Percentiles rank a stretch among this genome's conserved stretches.
phyloP scores from a whole-genome alignment of 2,888 invertebrate genomes.

The Meteorus cinctellus region DNA sequence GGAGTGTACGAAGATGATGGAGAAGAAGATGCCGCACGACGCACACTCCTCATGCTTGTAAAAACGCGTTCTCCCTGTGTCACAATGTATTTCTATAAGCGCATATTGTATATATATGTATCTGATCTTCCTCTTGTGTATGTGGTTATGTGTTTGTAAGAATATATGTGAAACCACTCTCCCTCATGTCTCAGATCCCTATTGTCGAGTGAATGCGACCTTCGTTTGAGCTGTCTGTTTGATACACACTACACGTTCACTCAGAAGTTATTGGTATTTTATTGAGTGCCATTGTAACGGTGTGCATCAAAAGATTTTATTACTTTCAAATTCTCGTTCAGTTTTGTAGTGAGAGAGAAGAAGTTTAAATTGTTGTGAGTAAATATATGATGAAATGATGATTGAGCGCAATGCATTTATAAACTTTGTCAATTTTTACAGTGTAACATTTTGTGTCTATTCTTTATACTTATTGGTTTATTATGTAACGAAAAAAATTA shows the following conservation, averaged over 20 bases:
- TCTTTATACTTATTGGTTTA: too few species aligned
- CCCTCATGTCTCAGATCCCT: neutral
- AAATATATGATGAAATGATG: too few species aligned
- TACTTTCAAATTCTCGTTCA: conserved; percentile 30
- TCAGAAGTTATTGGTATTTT: conserved; percentile 64
- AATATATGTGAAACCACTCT: neutral
- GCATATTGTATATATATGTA: conserved; percentile 42
- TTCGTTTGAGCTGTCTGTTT: conserved; percentile 46
- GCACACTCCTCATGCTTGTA: conserved; percentile 21
- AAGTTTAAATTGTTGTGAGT: neutral
- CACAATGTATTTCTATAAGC: conserved; percentile 40
- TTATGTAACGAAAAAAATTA: too few species aligned
- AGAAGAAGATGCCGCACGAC: conserved; percentile 16
- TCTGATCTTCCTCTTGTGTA: conserved; percentile 43
- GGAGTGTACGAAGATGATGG: conserved; percentile 31
- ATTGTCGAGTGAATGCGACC: conserved; percentile 53
- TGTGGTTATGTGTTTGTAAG: neutral
- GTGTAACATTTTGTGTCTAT: too few species aligned
- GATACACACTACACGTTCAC: conserved; percentile 32
- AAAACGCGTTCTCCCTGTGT: conserved; percentile 35
- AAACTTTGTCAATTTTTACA: too few species aligned
- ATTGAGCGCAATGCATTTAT: too few species aligned
- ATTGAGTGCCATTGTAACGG: conserved; percentile 50
- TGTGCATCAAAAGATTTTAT: conserved; percentile 41
- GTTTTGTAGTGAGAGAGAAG: conserved; percentile 25